These are phyloP conservation scores for Eucriotettix oculatus DNA, from an alignment of 2,888 invertebrate genomes.

Conservation along the genomic window DNA sequence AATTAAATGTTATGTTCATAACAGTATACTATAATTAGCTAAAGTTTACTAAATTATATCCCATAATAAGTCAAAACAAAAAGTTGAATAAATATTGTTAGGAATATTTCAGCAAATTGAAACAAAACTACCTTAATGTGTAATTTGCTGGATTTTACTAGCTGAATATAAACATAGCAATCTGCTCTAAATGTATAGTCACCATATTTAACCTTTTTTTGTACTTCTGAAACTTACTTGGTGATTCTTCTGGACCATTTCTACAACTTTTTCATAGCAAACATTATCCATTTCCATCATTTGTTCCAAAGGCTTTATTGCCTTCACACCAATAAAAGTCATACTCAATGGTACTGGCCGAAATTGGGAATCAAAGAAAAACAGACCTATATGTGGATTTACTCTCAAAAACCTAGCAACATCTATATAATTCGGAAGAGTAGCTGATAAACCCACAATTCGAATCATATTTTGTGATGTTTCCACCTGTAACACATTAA, in stretches of 20 bases:
- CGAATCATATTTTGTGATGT: slow-evolving; percentile 88
- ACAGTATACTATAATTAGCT: no score
- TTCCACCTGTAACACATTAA: slow-evolving; percentile 38
- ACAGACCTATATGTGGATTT: slow-evolving; percentile 75
- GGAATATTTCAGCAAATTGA: no score
- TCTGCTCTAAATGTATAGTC: no score
- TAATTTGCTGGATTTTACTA: no score
- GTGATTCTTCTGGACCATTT: slow-evolving; percentile 75
- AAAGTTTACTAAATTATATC: no score
- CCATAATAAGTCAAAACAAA: no score
- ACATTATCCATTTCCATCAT: slow-evolving; percentile 73
- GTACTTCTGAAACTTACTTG: slow-evolving; percentile 37
- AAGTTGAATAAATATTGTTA: no score
- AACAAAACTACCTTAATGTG: no score
- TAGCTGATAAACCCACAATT: slow-evolving; percentile 92
- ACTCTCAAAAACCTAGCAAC: slow-evolving; percentile 89
- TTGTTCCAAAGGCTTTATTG: slow-evolving; percentile 40
- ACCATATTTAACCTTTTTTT: no score
- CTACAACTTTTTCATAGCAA: slow-evolving; percentile 81
- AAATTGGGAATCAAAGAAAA: slow-evolving; percentile 86
- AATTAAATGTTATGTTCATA: no score
- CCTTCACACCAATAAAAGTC: slow-evolving; percentile 77
- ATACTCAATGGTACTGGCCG: slow-evolving; percentile 89
- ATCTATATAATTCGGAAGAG: slow-evolving; percentile 93
- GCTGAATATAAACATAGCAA: no score